A percentile compares a stretch with the other conserved stretches of the same genome.
Evolutionary conservation across 2,113 vertebrate genomes (phyloP).

Genomic region (Myotis lucifugus): DNA sequence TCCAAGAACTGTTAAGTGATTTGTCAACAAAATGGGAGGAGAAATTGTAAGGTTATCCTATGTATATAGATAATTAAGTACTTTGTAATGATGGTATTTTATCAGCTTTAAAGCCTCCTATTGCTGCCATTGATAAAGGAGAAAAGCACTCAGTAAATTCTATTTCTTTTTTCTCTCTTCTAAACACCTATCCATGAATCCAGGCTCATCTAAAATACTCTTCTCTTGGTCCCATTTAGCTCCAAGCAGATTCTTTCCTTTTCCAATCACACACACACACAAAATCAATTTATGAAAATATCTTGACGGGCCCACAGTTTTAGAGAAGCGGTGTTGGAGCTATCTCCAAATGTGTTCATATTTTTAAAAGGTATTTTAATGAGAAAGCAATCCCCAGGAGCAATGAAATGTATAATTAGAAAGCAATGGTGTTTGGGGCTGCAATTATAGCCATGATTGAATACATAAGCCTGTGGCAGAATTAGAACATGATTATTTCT

Average conservation of each 20-base stretch:
- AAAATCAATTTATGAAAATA: slow-evolving; percentile 25
- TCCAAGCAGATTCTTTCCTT: slow-evolving; percentile 5
- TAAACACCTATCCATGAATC: not conserved
- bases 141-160: not conserved
- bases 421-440: slow-evolving; percentile 44
- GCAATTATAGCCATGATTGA: slow-evolving; percentile 50
- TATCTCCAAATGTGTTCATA: slow-evolving; percentile 54
- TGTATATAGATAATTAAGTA: not conserved
- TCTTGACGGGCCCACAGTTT: slow-evolving; percentile 11
- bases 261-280: not conserved
- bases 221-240: not conserved
- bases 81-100: not conserved
- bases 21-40: not conserved
- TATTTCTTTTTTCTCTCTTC: not conserved
- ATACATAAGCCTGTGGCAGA: slow-evolving; percentile 55
- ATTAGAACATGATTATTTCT: slow-evolving; percentile 37
- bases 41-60: not conserved
- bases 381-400: slow-evolving; percentile 59
- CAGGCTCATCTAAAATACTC: slow-evolving; percentile 17
- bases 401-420: slow-evolving; percentile 67
- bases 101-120: not conserved
- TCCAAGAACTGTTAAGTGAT: not conserved
- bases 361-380: slow-evolving; percentile 40
- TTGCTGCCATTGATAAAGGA: not conserved
- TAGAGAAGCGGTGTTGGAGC: not conserved